These are phyloP conservation scores for Hipparchia sbordonii DNA, from an alignment of 2,888 invertebrate genomes.

Conservation along the genomic window DNA sequence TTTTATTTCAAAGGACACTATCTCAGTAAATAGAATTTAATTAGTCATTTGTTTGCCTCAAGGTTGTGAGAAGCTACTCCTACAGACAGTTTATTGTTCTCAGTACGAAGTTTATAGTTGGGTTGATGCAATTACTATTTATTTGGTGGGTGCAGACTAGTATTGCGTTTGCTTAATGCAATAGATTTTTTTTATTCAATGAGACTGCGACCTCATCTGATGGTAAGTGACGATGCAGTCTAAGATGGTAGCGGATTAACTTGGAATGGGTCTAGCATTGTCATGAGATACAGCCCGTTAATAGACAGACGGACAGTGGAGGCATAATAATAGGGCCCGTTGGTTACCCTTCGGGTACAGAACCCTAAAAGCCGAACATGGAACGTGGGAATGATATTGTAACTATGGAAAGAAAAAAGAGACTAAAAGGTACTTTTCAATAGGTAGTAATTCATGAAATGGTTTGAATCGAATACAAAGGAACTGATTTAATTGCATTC, in stretches of 20 bases:
- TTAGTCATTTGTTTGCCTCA: conserved; percentile 44
- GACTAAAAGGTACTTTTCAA: background rate
- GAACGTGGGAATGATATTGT: too few relatives aligned
- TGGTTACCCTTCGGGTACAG: too few relatives aligned
- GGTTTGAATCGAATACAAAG: background rate
- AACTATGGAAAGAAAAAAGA: background rate
- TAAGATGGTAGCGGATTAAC: too few relatives aligned
- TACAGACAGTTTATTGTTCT: conserved; percentile 32
- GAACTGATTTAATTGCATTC: background rate
- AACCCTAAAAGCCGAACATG: too few relatives aligned
- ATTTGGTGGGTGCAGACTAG: conserved; percentile 29
- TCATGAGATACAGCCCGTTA: too few relatives aligned
- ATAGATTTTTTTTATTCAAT: too few relatives aligned
- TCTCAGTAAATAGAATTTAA: conserved; percentile 48
- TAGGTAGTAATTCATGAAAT: background rate
- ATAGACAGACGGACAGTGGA: too few relatives aligned
- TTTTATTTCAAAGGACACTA: conserved; percentile 1
- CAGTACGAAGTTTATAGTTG: conserved; percentile 8
- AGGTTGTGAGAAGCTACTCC: conserved; percentile 34
- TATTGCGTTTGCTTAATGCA: conserved; percentile 3
- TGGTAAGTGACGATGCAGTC: too few relatives aligned
- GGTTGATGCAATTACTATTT: conserved; percentile 31
- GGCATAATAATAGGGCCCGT: too few relatives aligned
- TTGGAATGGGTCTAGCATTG: too few relatives aligned
- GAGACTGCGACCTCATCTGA: too few relatives aligned